Evolutionary conservation across 2,113 vertebrate genomes (phyloP).

Genomic region (Gorsachius goisagi): DNA sequence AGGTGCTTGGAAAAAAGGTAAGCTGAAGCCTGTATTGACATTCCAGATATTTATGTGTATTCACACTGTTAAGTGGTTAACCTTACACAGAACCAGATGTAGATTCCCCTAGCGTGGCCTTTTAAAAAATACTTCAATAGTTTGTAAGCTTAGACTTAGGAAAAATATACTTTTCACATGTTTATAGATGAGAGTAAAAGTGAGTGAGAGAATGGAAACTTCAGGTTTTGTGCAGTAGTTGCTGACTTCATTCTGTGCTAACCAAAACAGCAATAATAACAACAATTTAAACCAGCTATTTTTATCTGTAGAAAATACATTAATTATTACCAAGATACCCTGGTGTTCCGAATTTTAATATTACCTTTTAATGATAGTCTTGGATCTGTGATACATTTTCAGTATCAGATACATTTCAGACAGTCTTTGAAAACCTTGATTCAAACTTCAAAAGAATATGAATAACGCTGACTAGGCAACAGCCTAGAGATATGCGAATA

Average conservation of each 20-base stretch:
- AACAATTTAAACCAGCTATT: background rate
- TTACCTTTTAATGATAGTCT: background rate
- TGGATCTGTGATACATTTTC: background rate
- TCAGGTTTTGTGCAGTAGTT: background rate
- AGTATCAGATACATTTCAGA: background rate
- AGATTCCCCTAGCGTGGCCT: background rate
- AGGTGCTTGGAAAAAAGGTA: background rate
- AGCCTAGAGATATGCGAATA: background rate
- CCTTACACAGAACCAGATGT: background rate
- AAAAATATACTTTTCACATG: background rate
- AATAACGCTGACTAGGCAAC: slow-evolving; percentile 6
- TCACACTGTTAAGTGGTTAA: background rate
- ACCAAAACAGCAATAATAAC: background rate
- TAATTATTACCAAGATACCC: background rate
- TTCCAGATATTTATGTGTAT: background rate
- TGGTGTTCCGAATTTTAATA: background rate
- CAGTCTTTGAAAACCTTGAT: background rate
- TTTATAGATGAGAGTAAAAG: background rate
- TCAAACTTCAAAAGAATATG: slow-evolving; percentile 23
- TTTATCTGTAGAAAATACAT: background rate
- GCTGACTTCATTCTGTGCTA: background rate
- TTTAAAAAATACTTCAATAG: background rate
- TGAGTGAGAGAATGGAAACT: background rate
- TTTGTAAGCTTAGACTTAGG: background rate
- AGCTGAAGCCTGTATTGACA: fast-evolving